A percentile compares a stretch with the other conserved stretches of the same genome.
These are phyloP conservation scores for Chelon labrosus DNA, from an alignment of 2,797 vertebrate genomes.

Conservation along the genomic window DNA sequence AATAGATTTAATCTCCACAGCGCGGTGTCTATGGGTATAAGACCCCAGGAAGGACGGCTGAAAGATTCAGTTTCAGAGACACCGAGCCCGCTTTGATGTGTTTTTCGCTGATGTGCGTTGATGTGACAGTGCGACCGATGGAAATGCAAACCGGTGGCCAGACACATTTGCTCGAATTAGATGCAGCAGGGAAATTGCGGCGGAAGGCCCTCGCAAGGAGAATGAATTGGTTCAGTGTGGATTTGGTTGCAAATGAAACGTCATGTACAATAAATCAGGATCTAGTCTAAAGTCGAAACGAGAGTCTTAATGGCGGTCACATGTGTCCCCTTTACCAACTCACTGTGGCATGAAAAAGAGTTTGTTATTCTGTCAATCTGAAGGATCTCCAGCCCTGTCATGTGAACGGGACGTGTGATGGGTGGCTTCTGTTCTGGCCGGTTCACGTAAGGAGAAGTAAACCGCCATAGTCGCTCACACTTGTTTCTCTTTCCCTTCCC, in stretches of 20 bases:
- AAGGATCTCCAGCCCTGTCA: constrained; percentile 10
- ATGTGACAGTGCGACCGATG: constrained; percentile 54
- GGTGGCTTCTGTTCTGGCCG: constrained; percentile 10
- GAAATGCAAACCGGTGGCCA: constrained; percentile 59
- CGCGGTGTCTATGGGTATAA: constrained; percentile 56
- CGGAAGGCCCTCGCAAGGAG: constrained; percentile 2
- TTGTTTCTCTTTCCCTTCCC: not conserved
- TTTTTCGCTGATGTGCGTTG: constrained; percentile 49
- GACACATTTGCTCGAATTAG: constrained; percentile 50
- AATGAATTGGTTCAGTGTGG: constrained; percentile 44
- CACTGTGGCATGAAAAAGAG: constrained; percentile 4
- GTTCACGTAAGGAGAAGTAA: not conserved
- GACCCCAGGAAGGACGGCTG: constrained; percentile 74
- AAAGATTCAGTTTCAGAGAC: constrained; percentile 74
- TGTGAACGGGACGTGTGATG: constrained; percentile 28
- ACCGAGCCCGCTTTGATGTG: constrained; percentile 65
- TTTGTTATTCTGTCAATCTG: constrained; percentile 12
- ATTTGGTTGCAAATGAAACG: constrained; percentile 46
- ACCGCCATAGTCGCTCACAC: constrained; percentile 8
- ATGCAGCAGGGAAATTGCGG: constrained; percentile 42
- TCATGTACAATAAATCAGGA: constrained; percentile 48
- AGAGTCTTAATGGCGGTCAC: constrained; percentile 12
- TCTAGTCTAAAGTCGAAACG: constrained; percentile 17
- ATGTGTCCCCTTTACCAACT: constrained; percentile 18
- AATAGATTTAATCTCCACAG: constrained; percentile 71